Evolutionary conservation across 2,888 invertebrate species (phyloP).

Genomic region (Tetramorium bicarinatum): DNA sequence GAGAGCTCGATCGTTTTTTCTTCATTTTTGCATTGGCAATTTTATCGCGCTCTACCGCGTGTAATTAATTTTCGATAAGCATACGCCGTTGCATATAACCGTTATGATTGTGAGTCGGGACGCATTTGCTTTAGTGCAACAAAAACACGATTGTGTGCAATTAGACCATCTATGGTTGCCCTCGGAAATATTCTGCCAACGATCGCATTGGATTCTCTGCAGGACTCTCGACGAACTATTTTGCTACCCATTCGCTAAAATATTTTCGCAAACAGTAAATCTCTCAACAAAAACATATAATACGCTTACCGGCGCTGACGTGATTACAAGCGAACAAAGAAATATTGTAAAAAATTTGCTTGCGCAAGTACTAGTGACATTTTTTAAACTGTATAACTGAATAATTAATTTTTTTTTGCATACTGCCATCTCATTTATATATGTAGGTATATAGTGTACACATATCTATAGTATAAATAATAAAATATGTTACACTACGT

Average conservation of each 20-base stretch:
- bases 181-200: background rate
- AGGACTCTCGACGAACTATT: background rate
- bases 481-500: no score
- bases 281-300: background rate
- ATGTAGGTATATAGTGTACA: no score
- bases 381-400: no score
- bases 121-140: background rate
- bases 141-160: conserved; percentile 4
- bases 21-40: background rate
- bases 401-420: no score
- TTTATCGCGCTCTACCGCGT: background rate
- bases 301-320: background rate
- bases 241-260: background rate
- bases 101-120: background rate
- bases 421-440: no score
- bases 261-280: background rate
- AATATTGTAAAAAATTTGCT: background rate
- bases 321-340: background rate
- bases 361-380: background rate
- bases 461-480: no score
- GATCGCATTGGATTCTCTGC: background rate
- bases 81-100: background rate
- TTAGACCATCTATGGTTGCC: conserved; percentile 4
- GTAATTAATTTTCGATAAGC: conserved; percentile 35
- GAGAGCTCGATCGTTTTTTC: background rate